phyloP scores from a whole-genome alignment of 2,797 vertebrate genomes.

The Microctenopoma lineatum region DNA sequence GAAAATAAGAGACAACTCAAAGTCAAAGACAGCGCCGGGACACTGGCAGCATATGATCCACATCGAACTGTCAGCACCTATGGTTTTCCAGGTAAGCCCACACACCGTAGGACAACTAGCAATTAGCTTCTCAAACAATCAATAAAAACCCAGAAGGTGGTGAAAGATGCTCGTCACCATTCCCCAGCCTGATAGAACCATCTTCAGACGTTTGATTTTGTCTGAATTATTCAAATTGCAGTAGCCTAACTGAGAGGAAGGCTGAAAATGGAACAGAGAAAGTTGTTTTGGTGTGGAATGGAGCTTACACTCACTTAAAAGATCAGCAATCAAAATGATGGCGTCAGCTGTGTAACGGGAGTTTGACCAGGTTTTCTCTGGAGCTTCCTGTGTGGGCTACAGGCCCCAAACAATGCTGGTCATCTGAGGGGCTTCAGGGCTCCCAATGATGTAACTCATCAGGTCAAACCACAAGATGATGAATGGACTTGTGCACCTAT shows the following conservation, averaged over 20 bases:
- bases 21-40: background rate
- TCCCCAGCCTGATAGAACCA: background rate
- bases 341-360: too few relatives aligned
- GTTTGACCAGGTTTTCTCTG: too few relatives aligned
- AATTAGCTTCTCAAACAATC: background rate
- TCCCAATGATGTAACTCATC: too few relatives aligned
- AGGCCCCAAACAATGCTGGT: too few relatives aligned
- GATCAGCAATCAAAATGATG: too few relatives aligned
- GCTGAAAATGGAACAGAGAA: too few relatives aligned
- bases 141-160: background rate
- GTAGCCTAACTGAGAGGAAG: background rate
- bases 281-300: background rate
- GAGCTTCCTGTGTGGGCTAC: too few relatives aligned
- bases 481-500: too few relatives aligned
- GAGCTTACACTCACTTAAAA: too few relatives aligned
- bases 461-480: too few relatives aligned
- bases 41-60: background rate
- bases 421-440: too few relatives aligned
- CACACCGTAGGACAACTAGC: background rate
- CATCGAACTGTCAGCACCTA: background rate
- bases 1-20: background rate
- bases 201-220: too few relatives aligned
- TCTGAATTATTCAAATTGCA: background rate
- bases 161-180: background rate
- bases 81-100: background rate